Evolutionary conservation across 2,113 vertebrate genomes (phyloP).

Genomic region (Stomatorhinus ivindoensis): DNA sequence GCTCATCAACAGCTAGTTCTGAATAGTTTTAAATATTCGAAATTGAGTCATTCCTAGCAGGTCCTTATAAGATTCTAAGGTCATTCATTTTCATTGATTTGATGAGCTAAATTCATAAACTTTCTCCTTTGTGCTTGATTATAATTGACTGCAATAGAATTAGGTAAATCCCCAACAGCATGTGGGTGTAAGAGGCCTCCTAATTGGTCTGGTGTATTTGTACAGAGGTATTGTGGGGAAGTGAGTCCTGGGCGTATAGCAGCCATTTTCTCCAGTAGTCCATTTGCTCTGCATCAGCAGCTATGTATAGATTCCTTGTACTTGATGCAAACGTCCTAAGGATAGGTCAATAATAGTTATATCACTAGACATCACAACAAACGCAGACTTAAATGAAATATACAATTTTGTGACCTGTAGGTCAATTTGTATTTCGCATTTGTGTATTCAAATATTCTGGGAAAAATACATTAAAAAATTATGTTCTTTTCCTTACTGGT

Average conservation of each 20-base stretch:
- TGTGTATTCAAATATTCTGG: neutral
- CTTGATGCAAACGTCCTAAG: neutral
- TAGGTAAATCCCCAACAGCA: neutral
- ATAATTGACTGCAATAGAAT: neutral
- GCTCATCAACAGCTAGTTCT: neutral
- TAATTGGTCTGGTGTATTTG: neutral
- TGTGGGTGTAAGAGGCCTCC: neutral
- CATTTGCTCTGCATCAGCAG: neutral
- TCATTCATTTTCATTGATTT: neutral
- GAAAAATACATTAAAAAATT: neutral
- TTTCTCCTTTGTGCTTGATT: neutral
- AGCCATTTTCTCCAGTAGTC: constrained; percentile 1
- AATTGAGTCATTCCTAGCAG: neutral
- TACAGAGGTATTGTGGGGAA: neutral
- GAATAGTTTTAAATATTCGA: neutral
- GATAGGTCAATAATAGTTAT: neutral
- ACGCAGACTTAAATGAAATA: neutral
- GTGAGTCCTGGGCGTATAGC: neutral
- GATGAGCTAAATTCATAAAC: neutral
- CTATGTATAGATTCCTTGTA: neutral
- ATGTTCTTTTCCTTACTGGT: neutral
- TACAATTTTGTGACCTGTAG: neutral
- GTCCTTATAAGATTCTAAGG: neutral
- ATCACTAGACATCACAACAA: neutral
- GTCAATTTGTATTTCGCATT: neutral